phyloP scores from a whole-genome alignment of 2,113 vertebrate genomes.

The Ictidomys tridecemlineatus region DNA sequence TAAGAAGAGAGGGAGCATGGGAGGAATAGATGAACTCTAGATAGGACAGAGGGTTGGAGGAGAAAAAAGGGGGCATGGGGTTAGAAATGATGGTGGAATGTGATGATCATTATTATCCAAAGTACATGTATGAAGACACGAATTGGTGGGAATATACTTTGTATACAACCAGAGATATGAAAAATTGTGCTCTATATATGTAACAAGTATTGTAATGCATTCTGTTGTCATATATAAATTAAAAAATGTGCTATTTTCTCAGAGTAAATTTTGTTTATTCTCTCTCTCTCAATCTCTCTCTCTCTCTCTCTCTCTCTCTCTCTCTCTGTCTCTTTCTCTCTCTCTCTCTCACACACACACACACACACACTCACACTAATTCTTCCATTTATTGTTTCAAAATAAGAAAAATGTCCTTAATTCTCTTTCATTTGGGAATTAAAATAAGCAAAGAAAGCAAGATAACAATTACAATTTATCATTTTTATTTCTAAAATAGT shows the following conservation, averaged over 20 bases:
- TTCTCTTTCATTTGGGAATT: neutral
- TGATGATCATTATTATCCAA: too few species aligned
- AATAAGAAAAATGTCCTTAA: neutral
- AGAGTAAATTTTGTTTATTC: neutral
- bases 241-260: neutral
- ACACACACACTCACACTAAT: neutral
- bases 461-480: neutral
- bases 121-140: too few species aligned
- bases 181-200: too few species aligned
- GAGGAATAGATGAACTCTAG: too few species aligned
- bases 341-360: neutral
- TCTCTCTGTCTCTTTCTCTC: neutral
- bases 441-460: neutral
- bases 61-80: too few species aligned
- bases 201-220: too few species aligned
- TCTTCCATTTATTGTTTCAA: neutral
- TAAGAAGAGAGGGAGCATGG: too few species aligned
- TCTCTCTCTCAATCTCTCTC: neutral
- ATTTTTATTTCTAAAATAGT: neutral
- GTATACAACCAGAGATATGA: too few species aligned
- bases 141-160: too few species aligned
- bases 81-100: too few species aligned
- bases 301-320: neutral
- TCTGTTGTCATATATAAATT: too few species aligned
- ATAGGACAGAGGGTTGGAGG: too few species aligned